These are phyloP conservation scores for Cottoperca gobio DNA, from an alignment of 2,797 vertebrate species.

Conservation along the genomic window DNA sequence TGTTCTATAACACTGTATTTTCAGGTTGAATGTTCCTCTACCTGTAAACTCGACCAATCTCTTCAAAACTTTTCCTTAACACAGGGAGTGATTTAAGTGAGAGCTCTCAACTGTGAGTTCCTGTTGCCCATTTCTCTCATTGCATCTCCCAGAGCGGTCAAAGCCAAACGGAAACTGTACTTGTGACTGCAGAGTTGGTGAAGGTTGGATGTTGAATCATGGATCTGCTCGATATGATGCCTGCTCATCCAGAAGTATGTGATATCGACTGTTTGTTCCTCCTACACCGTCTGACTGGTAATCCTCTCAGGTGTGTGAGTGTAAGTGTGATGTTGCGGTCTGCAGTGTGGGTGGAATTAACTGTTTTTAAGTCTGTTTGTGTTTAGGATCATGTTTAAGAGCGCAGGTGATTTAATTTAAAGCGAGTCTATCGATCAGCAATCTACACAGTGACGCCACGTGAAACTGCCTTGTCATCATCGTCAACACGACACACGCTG, in stretches of 20 bases:
- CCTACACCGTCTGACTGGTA: slow-evolving; percentile 29
- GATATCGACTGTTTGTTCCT: slow-evolving; percentile 54
- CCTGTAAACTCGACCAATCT: neutral
- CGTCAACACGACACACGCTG: too few relatives aligned
- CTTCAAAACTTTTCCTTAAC: slow-evolving; percentile 1
- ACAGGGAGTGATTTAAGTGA: neutral
- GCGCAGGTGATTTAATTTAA: too few relatives aligned
- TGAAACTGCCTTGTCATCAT: too few relatives aligned
- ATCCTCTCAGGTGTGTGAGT: slow-evolving; percentile 18
- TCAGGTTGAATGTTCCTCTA: neutral
- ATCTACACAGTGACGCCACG: too few relatives aligned
- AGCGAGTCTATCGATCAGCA: too few relatives aligned
- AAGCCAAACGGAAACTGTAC: slow-evolving; percentile 17
- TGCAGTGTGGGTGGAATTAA: too few relatives aligned
- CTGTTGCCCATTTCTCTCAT: neutral
- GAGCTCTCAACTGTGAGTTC: slow-evolving; percentile 12
- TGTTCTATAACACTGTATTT: neutral
- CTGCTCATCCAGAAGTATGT: slow-evolving; percentile 47
- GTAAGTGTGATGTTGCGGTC: too few relatives aligned
- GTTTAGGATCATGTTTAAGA: too few relatives aligned
- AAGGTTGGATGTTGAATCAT: slow-evolving; percentile 51
- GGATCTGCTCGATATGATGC: slow-evolving; percentile 44
- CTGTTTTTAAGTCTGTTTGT: too few relatives aligned
- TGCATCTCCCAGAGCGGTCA: slow-evolving; percentile 1
- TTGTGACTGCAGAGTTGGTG: slow-evolving; percentile 8